Percentiles rank a stretch among this genome's conserved stretches.
Evolutionary conservation across 2,113 vertebrate species (phyloP).

Genomic region (Monarcha castaneiventris): DNA sequence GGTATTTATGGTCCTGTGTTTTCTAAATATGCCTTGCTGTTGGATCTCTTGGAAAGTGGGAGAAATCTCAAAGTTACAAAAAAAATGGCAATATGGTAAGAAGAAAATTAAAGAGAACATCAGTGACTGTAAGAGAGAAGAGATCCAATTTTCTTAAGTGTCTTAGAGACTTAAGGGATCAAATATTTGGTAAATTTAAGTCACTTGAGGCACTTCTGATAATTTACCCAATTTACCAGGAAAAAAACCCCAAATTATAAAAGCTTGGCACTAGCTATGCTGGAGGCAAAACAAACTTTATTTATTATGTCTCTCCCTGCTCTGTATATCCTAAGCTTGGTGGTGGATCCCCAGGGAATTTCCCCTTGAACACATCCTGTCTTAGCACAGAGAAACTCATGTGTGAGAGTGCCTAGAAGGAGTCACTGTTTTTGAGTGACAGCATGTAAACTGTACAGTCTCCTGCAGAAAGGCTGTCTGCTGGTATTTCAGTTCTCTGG

Average conservation of each 20-base stretch:
- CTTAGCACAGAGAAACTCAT: neutral
- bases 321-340: neutral
- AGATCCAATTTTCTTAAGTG: neutral
- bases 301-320: neutral
- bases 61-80: neutral
- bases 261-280: neutral
- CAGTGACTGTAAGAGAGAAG: neutral
- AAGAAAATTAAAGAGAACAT: neutral
- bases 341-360: neutral
- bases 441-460: neutral
- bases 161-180: neutral
- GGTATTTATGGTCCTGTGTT: neutral
- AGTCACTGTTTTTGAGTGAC: neutral
- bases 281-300: neutral
- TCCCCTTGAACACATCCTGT: neutral
- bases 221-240: neutral
- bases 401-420: neutral
- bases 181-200: neutral
- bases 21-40: neutral
- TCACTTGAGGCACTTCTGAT: neutral
- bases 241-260: neutral
- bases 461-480: slow-evolving; percentile 14
- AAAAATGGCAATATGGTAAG: neutral
- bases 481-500: neutral
- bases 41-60: neutral